Conservation (phyloP, 2,888 invertebrate species). For the Lasius platythorax region DNA sequence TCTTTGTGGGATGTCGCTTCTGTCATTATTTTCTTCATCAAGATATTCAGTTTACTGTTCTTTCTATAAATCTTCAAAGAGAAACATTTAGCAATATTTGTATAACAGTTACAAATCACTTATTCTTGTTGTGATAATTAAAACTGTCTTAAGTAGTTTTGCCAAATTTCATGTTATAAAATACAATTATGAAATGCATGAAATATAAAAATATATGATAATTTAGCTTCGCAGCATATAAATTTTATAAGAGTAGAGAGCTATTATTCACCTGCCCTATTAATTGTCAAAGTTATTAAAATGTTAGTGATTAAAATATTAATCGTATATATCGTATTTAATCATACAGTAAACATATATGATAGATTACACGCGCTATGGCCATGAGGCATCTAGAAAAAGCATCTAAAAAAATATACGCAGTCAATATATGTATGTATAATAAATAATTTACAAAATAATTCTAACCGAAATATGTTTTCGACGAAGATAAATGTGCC, state of each 20-base stretch:
- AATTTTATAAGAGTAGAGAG: background rate
- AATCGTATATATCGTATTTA: background rate
- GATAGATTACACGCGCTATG: background rate
- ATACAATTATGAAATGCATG: background rate
- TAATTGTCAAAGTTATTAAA: background rate
- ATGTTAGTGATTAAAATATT: background rate
- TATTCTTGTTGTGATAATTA: background rate
- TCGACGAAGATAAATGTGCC: background rate
- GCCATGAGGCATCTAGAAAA: background rate
- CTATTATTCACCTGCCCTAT: background rate
- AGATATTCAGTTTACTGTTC: slow-evolving; percentile 5
- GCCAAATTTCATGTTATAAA: background rate
- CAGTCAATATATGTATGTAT: background rate
- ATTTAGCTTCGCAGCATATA: background rate
- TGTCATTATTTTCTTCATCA: slow-evolving; percentile 32
- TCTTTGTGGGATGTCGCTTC: slow-evolving; percentile 13
- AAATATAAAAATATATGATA: too few relatives aligned
- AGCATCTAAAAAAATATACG: background rate
- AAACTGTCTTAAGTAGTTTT: background rate
- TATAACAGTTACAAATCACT: background rate
- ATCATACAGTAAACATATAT: background rate
- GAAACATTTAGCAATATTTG: background rate
- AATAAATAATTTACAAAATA: slow-evolving; percentile 9
- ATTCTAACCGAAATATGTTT: slow-evolving; percentile 6
- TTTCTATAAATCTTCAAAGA: background rate